Evolutionary conservation across 2,888 invertebrate species (phyloP).

Genomic region (Axea sp.): DNA sequence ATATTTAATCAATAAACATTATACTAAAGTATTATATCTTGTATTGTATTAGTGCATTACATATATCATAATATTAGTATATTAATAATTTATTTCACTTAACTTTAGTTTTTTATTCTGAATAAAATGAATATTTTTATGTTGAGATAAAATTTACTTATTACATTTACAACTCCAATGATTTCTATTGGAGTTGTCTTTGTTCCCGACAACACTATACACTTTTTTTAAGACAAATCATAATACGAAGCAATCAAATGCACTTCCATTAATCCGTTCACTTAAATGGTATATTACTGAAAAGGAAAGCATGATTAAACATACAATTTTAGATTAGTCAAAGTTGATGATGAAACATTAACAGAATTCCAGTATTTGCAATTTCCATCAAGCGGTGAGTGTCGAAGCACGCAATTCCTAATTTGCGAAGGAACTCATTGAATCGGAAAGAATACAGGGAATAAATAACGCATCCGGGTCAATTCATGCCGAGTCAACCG

Average conservation of each 20-base stretch:
- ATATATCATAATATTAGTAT: too few relatives aligned
- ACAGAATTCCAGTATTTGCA: slow-evolving; percentile 17
- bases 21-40: too few relatives aligned
- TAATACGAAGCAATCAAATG: slow-evolving; percentile 38
- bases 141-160: too few relatives aligned
- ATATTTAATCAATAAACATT: too few relatives aligned
- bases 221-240: too few relatives aligned
- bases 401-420: slow-evolving; percentile 31
- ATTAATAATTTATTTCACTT: too few relatives aligned
- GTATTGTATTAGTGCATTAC: too few relatives aligned
- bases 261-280: slow-evolving; percentile 24
- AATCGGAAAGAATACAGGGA: slow-evolving; percentile 24
- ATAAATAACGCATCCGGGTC: slow-evolving; percentile 62
- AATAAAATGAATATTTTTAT: too few relatives aligned
- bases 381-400: slow-evolving; percentile 23
- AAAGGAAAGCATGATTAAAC: slow-evolving; percentile 49
- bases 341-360: slow-evolving; percentile 32
- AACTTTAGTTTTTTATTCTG: too few relatives aligned
- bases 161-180: too few relatives aligned
- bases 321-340: slow-evolving; percentile 20
- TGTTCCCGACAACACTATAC: too few relatives aligned
- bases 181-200: too few relatives aligned
- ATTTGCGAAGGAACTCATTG: slow-evolving; percentile 31
- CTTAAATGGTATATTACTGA: slow-evolving; percentile 7
- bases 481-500: slow-evolving; percentile 69